Percentiles rank a stretch among this genome's conserved stretches.
phyloP scores from a whole-genome alignment of 1,140 invertebrate species.

The Ceratitis capitata region DNA sequence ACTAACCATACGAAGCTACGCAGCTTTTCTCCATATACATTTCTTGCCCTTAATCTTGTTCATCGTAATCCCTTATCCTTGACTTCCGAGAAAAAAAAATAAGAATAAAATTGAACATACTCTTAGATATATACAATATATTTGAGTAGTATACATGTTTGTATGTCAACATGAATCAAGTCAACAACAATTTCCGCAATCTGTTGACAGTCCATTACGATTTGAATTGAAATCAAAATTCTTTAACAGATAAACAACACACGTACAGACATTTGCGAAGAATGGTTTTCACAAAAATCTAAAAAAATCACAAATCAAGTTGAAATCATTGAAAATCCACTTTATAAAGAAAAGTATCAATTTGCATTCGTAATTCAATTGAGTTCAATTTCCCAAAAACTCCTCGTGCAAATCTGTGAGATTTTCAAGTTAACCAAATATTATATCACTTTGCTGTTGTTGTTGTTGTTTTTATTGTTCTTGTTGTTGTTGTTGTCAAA shows the following conservation, averaged over 20 bases:
- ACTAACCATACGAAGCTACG: too few relatives aligned
- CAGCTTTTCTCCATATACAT: too few relatives aligned
- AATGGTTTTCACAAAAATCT: not conserved
- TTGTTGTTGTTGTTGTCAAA: too few relatives aligned
- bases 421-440: slow-evolving; percentile 7
- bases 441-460: not conserved
- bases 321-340: slow-evolving; percentile 33
- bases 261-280: not conserved
- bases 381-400: slow-evolving; percentile 27
- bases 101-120: too few relatives aligned
- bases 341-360: slow-evolving; percentile 36
- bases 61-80: too few relatives aligned
- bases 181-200: too few relatives aligned
- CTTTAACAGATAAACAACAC: not conserved
- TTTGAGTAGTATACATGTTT: too few relatives aligned
- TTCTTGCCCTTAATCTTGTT: too few relatives aligned
- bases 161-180: too few relatives aligned
- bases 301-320: slow-evolving; percentile 26
- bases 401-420: slow-evolving; percentile 14
- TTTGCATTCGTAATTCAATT: slow-evolving; percentile 34
- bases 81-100: too few relatives aligned
- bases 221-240: not conserved
- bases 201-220: not conserved
- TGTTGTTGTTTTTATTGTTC: too few relatives aligned
- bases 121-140: too few relatives aligned